Evolutionary conservation across 2,888 invertebrate species (phyloP), one percentile per base, ranked within the genome.

Genomic region (Agrochola circellaris): DNA sequence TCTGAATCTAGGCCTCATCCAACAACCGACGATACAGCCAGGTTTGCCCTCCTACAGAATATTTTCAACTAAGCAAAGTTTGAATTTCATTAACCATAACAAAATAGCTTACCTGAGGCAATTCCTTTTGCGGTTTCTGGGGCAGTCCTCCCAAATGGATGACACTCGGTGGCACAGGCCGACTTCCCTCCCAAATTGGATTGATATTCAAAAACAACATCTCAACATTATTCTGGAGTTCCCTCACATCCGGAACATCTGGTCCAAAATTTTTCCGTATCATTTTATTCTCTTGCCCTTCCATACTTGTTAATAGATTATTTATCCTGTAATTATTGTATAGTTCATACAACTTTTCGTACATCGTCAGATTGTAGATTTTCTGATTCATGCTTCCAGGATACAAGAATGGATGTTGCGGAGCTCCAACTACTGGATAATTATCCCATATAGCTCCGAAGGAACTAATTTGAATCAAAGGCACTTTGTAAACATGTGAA

Each of bases 131-230:
- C 7, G 91, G 90, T n/a, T 90, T 91, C 54, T 94, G 89, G 81
- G 96, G 96, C 54, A 95, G 84, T 4, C 96, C 95, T 73, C 96
- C 96, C 72, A 95, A 92, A 73, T 93, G 92, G 1, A 96, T 79
- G 8, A 95, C 89, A 70, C 91, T 91, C 0, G 96, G 95, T 26
- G 95, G 92, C 11, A 94, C 88, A 2, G 97, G 96, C 20, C 93
- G 89, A 72, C 90, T 92, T 2, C 88, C 87, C 20, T 92, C 92
- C 87, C 93, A 93, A 45, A 94, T 82, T 0, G 95, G 93, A 87
- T 96, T 93, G 0, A 90, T 84, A 81, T 97, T 97, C 5, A 96
- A 69, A 76, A 97, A 93, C 38, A 96, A 71, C 92, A 97, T 89
- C 67, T 93, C 93, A 23, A 95, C 88, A 71, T 90, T 92, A 38